Conservation (phyloP, 2,797 vertebrate genomes). For the Chrosomus eos region DNA sequence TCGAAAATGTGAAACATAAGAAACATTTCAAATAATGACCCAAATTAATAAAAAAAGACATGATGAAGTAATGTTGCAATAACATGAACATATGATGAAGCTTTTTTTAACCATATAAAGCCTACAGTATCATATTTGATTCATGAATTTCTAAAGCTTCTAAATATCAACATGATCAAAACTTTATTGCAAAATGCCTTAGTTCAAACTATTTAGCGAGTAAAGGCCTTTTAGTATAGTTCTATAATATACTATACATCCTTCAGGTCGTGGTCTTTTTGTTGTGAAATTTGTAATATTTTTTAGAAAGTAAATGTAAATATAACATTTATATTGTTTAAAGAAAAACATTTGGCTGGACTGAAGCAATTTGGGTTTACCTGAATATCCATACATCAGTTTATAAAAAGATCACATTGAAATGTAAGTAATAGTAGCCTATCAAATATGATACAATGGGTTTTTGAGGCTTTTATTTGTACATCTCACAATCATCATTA, state of each 20-base stretch:
- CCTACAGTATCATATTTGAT: not conserved
- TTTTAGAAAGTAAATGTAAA: not conserved
- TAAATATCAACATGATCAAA: not conserved
- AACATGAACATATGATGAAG: not conserved
- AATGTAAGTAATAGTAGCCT: not conserved
- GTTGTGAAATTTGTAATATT: not conserved
- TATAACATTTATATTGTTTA: not conserved
- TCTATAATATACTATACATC: not conserved
- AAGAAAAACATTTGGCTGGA: not conserved
- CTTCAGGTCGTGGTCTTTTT: not conserved
- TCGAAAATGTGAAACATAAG: not conserved
- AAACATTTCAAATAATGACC: not conserved
- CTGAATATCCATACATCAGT: not conserved
- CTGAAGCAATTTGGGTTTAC: not conserved
- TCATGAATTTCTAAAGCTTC: not conserved
- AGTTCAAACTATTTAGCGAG: not conserved
- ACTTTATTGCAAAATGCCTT: not conserved
- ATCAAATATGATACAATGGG: not conserved
- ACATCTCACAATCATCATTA: too few species aligned
- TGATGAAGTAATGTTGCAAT: not conserved
- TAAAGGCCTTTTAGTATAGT: not conserved
- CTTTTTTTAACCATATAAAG: too few species aligned
- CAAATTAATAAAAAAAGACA: not conserved
- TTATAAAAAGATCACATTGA: not conserved
- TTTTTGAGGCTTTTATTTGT: not conserved